Evolutionary conservation across 2,888 invertebrate genomes (phyloP), one percentile per base, ranked within the genome.

Genomic region (Cataglyphis rosenhaueri): DNA sequence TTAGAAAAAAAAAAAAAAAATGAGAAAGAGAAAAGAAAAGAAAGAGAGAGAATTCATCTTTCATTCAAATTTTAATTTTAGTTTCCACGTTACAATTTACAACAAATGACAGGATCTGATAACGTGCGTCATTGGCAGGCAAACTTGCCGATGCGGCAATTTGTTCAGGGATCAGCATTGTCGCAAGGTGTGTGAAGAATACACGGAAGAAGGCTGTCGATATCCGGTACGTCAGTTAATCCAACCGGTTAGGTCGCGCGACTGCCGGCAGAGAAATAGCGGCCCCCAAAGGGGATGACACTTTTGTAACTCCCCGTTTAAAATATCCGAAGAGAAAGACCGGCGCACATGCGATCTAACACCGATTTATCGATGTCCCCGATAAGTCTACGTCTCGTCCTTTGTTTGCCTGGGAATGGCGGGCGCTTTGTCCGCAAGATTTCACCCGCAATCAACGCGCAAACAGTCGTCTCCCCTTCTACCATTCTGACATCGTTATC

Each of bases 221-320:
- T 78, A 78, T 70, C 71, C 57, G 55, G 70, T 21, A 78, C n/a
- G 70, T 70, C 70, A 78, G 41, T 70, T 70, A 57, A 70, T 70
- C 57, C 57, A 32, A 35, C 15, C 68, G 29, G n/a, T 32, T 32
- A 32, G 32, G 32, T 48, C n/a, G 48, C 61, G 35, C 25, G 35
- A n/a, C 41, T 21, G 21, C 21, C 10, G 41, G 70, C 41, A 57
- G 57, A 57, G 68, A 78, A 78, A 78, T 68, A 78, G 41, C 68
- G 29, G 6, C 2, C 12, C 29, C 9, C 10, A 41, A 57, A 21
- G 70, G 41, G 41, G 12, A 4, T 38, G 57, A 29, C 57, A 78
- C 41, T 78, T 70, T 78, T 57, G 70, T n/a, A 68, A 59, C 32
- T 29, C 57, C 35, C 15, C 55, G 15, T 10, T 21, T 41, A 32